Evolutionary conservation across 2,797 vertebrate species (phyloP), one percentile per base, ranked within the genome.

Genomic region (Propithecus perrieri): DNA sequence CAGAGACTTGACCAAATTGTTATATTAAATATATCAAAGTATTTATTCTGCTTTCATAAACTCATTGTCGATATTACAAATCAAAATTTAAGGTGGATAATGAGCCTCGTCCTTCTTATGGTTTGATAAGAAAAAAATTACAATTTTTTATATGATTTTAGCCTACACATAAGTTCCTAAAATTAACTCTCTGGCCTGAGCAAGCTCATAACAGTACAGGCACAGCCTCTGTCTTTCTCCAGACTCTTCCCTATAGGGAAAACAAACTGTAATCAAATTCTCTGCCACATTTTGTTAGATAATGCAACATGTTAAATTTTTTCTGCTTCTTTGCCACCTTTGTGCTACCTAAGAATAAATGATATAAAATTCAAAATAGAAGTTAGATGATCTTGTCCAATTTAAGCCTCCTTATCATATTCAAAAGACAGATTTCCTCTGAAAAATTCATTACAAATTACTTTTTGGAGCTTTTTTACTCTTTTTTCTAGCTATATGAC

Each of bases 41-140:
- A 71, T 88, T 89, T 86, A 79, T 74, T 93, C 10, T 85, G 38
- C 24, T 79, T 87, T 85, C n/a, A 63, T 48, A 93, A 85, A 78
- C 35, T 91, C 7, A 78, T 43, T 41, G 4, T 48, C 57, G 24
- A 63, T 57, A 53, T 46, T 50, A 63, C 18, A 69, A 57, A 89
- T 75, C 20, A 96, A 59, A n/a, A 86, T 55, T 65, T 88, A 69
- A 89, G 1, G 10, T 79, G 41, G 22, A 53, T 79, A 88, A 78
- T 50, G 76, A 61, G 5, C 17, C 10, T 71, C 17, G n/a, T 22
- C 20, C 26, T 59, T 85, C 50, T 86, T 84, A 63, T 69, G 83
- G 76, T 95, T 80, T 59, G 65, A 28, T 88, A 20, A 86, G 55
- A 88, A 76, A 89, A 72, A 41, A 30, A 46, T 20, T 7, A 53